Evolutionary conservation across 2,797 vertebrate species (phyloP).

Genomic region (Peromyscus attwateri): DNA sequence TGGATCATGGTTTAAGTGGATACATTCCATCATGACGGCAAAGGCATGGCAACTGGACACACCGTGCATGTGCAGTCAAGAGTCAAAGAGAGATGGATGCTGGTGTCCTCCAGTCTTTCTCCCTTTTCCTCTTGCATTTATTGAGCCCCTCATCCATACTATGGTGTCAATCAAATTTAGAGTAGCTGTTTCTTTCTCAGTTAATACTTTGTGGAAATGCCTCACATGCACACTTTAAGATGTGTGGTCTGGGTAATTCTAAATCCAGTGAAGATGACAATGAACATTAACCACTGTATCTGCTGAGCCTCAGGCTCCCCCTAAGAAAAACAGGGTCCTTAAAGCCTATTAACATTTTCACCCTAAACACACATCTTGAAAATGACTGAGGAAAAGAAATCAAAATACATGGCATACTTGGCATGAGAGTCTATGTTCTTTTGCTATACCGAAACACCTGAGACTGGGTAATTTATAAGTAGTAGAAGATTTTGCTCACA

Average conservation of each 20-base stretch:
- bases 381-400: conserved; percentile 32
- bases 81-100: not conserved
- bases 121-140: not conserved
- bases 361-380: not conserved
- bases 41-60: not conserved
- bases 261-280: not conserved
- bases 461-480: not conserved
- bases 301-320: not conserved
- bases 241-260: not conserved
- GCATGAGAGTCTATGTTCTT: not conserved
- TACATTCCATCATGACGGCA: not conserved
- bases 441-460: not conserved
- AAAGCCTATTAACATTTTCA: not conserved
- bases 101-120: not conserved
- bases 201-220: not conserved
- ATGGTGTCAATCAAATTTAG: not conserved
- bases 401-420: not conserved
- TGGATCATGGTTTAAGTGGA: not conserved
- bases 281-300: not conserved
- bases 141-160: not conserved
- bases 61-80: not conserved
- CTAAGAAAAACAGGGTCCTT: not conserved
- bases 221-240: not conserved
- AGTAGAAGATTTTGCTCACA: not conserved
- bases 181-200: not conserved